Conservation (phyloP, 2,797 vertebrate genomes). For the Psittacula derbiana region DNA sequence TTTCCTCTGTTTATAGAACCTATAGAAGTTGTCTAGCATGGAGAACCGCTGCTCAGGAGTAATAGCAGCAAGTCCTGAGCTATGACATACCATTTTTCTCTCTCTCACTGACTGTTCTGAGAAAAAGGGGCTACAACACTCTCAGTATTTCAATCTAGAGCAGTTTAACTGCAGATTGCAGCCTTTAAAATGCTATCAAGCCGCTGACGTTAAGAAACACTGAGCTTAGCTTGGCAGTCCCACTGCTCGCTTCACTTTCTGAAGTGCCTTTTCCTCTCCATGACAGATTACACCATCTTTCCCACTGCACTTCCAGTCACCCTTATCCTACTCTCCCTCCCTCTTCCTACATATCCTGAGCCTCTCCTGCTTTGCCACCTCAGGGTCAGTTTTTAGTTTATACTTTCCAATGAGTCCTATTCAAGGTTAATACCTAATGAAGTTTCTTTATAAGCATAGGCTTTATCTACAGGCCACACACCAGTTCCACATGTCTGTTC, state of each 20-base stretch:
- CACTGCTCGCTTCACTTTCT: background rate
- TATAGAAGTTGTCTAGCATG: background rate
- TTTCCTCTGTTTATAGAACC: background rate
- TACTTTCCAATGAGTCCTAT: background rate
- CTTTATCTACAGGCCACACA: slow-evolving; percentile 19
- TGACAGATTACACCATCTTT: background rate
- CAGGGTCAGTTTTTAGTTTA: slow-evolving; percentile 1
- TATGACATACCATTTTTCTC: background rate
- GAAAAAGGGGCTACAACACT: background rate
- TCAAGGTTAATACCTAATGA: background rate
- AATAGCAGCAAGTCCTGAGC: background rate
- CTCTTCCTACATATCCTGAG: slow-evolving; percentile 8
- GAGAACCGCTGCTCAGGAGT: background rate
- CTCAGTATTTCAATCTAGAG: background rate
- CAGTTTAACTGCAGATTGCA: background rate
- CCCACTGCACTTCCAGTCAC: background rate
- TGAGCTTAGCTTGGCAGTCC: background rate
- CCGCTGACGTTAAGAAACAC: background rate
- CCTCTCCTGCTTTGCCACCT: background rate
- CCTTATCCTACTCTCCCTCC: background rate
- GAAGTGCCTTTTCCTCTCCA: slow-evolving; percentile 4
- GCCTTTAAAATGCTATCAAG: background rate
- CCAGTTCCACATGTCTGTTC: background rate
- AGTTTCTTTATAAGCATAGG: background rate
- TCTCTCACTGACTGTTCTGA: background rate